Evolutionary conservation across 2,888 invertebrate species (phyloP).

Genomic region (Acrocera orbiculus): DNA sequence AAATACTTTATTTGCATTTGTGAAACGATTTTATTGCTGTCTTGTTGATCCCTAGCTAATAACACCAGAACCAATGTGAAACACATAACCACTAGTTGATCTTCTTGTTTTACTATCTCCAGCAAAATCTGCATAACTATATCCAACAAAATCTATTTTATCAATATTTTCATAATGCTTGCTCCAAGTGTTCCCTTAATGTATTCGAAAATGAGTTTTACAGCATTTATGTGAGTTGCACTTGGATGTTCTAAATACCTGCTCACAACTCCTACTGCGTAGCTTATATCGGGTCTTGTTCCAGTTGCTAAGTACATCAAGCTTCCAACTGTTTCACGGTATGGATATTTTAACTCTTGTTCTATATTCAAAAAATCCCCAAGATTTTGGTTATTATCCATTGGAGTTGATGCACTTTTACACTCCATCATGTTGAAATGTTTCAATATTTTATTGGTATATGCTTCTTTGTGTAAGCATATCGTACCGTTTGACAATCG

Average conservation of each 20-base stretch:
- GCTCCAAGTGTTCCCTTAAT: conserved; percentile 1
- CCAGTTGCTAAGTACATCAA: conserved; percentile 13
- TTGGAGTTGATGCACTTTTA: conserved; percentile 8
- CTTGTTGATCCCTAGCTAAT: neutral
- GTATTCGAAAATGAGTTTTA: conserved; percentile 8
- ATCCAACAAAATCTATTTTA: conserved; percentile 2
- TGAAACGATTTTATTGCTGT: too few relatives aligned
- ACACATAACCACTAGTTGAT: conserved; percentile 10
- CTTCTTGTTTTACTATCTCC: conserved; percentile 9
- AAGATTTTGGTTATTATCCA: neutral
- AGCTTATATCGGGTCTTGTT: conserved; percentile 13
- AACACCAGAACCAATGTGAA: too few relatives aligned
- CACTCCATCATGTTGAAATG: conserved; percentile 9
- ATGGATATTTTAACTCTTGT: conserved; percentile 8
- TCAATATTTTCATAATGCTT: neutral
- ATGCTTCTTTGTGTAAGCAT: conserved; percentile 8
- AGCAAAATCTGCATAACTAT: conserved; percentile 11
- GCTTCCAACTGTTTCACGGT: conserved; percentile 13
- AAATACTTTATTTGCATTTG: too few relatives aligned
- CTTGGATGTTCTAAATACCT: conserved; percentile 3
- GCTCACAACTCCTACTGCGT: conserved; percentile 9
- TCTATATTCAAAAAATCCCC: neutral
- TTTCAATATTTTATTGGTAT: conserved; percentile 9
- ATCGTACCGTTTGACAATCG: conserved; percentile 7
- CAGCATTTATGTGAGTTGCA: conserved; percentile 2